phyloP scores from a whole-genome alignment of 2,797 vertebrate genomes.

The Dicrostonyx torquatus region DNA sequence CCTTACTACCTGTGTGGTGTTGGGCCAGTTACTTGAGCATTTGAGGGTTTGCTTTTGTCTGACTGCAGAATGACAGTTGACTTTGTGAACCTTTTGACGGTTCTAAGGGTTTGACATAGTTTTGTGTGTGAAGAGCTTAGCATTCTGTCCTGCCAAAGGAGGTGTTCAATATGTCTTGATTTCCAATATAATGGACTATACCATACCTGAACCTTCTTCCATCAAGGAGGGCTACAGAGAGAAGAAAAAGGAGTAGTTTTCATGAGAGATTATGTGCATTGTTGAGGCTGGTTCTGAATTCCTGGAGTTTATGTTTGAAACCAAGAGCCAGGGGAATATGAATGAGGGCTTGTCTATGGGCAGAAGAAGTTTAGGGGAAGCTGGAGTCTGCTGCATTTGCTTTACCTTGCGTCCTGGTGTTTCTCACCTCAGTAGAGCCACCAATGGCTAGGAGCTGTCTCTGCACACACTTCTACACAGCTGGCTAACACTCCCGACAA shows the following conservation, averaged over 20 bases:
- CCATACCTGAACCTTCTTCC: neutral
- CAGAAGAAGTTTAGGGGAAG: neutral
- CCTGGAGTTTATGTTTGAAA: constrained; percentile 29
- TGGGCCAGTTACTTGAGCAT: neutral
- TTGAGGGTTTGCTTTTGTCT: neutral
- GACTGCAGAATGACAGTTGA: neutral
- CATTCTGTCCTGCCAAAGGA: neutral
- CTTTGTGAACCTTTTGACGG: neutral
- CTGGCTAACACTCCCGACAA: neutral
- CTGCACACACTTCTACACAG: neutral
- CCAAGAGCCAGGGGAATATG: neutral
- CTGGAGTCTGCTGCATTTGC: neutral
- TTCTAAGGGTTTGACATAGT: neutral
- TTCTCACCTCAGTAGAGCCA: neutral
- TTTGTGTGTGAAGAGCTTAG: neutral
- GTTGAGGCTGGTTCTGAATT: neutral
- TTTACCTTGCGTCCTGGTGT: neutral
- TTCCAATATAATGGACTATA: neutral
- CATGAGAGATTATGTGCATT: neutral
- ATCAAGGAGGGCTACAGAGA: neutral
- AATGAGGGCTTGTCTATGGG: neutral
- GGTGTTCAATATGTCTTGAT: neutral
- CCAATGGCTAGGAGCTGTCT: neutral
- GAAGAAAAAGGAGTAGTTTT: neutral
- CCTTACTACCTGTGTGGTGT: neutral